A percentile compares a stretch with the other conserved stretches of the same genome.
phyloP scores from a whole-genome alignment of 1,140 invertebrate species.

The Mactra quadrangularis region DNA sequence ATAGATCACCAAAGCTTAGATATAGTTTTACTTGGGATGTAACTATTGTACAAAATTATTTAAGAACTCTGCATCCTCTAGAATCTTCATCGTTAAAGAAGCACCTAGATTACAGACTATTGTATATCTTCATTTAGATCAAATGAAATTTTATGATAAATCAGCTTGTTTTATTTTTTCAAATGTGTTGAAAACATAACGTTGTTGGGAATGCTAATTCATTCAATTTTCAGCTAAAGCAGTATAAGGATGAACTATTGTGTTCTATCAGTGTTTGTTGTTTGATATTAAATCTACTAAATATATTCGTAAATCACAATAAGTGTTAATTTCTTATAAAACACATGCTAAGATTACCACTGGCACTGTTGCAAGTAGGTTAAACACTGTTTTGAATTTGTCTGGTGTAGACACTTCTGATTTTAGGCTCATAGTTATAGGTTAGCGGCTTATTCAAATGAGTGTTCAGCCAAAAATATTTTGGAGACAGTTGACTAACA shows the following conservation, averaged over 20 bases:
- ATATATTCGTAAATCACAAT: not conserved
- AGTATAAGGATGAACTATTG: conserved; percentile 7
- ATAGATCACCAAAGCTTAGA: not conserved
- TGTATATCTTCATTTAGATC: not conserved
- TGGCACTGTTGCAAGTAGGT: conserved; percentile 21
- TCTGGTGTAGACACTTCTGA: not conserved
- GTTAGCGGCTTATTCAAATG: conserved; percentile 15
- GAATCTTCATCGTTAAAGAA: not conserved
- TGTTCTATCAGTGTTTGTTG: not conserved
- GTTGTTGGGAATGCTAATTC: not conserved
- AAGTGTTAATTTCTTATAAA: conserved; percentile 15
- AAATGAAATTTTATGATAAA: not conserved
- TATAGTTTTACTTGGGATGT: conserved; percentile 40
- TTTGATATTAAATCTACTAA: not conserved
- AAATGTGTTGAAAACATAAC: conserved; percentile 30
- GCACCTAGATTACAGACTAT: conserved; percentile 16
- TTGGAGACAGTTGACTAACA: not conserved
- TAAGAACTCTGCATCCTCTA: not conserved
- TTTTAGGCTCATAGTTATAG: conserved; percentile 21
- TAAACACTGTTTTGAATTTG: not conserved
- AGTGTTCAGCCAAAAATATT: conserved; percentile 14
- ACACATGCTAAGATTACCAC: not conserved
- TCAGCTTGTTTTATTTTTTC: not conserved
- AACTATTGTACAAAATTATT: not conserved
- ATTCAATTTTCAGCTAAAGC: not conserved